A percentile compares a stretch with the other conserved stretches of the same genome.
Conservation (phyloP, 2,888 invertebrate genomes). For the Cheilosia grossa region DNA sequence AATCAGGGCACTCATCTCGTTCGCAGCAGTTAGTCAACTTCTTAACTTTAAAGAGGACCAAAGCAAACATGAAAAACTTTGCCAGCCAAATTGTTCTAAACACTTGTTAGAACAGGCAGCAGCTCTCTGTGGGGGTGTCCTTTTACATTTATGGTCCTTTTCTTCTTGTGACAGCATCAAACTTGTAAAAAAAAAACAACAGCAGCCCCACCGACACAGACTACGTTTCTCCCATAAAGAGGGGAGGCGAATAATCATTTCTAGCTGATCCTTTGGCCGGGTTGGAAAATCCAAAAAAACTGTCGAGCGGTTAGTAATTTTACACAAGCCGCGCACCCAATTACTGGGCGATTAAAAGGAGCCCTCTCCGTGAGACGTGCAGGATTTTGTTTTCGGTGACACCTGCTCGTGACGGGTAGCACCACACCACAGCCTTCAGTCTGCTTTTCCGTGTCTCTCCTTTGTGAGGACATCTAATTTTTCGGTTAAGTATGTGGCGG, state of each 20-base stretch:
- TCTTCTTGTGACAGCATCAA: conserved; percentile 12
- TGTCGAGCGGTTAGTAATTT: conserved; percentile 35
- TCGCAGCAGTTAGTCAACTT: conserved; percentile 36
- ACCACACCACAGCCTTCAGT: conserved; percentile 44
- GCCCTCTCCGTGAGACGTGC: conserved; percentile 5
- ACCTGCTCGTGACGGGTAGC: conserved; percentile 48
- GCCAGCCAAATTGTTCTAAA: conserved; percentile 1
- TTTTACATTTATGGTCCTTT: not conserved
- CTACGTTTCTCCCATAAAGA: not conserved
- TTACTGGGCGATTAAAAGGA: conserved; percentile 35
- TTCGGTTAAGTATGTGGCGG: conserved; percentile 11
- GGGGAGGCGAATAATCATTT: not conserved
- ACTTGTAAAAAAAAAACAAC: not conserved
- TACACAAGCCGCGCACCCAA: not conserved
- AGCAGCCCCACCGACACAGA: too few species aligned
- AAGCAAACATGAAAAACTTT: conserved; percentile 7
- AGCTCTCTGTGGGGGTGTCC: conserved; percentile 31
- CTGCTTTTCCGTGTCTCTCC: conserved; percentile 14
- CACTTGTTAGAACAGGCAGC: conserved; percentile 20
- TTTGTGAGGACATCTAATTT: conserved; percentile 44
- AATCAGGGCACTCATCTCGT: conserved; percentile 38
- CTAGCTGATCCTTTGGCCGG: conserved; percentile 8
- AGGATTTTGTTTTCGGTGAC: conserved; percentile 25
- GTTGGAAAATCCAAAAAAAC: not conserved
- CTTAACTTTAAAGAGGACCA: conserved; percentile 53